phyloP scores from a whole-genome alignment of 1,140 invertebrate species.

The Papilio helenus region DNA sequence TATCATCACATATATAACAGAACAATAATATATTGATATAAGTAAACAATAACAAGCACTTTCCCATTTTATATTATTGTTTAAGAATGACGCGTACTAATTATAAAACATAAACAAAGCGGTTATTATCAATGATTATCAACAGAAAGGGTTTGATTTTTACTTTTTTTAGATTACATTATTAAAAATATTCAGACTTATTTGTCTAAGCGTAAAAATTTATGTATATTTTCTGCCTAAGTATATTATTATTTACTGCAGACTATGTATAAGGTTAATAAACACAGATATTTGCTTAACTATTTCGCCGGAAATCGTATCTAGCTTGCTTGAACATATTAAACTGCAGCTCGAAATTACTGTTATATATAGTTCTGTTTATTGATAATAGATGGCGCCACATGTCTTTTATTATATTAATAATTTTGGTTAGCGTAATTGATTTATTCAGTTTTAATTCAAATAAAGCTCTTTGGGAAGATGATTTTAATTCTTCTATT shows the following conservation, averaged over 20 bases:
- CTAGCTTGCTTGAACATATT: not conserved
- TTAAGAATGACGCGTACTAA: not conserved
- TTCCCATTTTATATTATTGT: not conserved
- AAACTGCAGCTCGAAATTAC: not conserved
- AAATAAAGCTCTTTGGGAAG: not conserved
- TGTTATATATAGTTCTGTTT: not conserved
- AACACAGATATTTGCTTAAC: not conserved
- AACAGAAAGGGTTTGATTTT: not conserved
- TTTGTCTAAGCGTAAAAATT: not conserved
- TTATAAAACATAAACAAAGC: slow-evolving; percentile 11
- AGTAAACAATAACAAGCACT: not conserved
- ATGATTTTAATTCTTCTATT: not conserved
- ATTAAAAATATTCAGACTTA: no score
- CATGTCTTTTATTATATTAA: not conserved
- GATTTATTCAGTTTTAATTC: not conserved
- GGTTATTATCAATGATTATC: not conserved
- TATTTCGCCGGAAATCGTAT: not conserved
- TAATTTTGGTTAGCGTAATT: not conserved
- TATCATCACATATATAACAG: not conserved
- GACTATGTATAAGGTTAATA: not conserved
- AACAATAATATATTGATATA: slow-evolving; percentile 10
- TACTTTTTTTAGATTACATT: not conserved
- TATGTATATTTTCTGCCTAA: not conserved
- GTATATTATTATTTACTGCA: not conserved
- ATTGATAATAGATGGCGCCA: not conserved